These are phyloP conservation scores for Ernsta delagoae DNA, from an alignment of 2,888 invertebrate species.

Conservation along the genomic window DNA sequence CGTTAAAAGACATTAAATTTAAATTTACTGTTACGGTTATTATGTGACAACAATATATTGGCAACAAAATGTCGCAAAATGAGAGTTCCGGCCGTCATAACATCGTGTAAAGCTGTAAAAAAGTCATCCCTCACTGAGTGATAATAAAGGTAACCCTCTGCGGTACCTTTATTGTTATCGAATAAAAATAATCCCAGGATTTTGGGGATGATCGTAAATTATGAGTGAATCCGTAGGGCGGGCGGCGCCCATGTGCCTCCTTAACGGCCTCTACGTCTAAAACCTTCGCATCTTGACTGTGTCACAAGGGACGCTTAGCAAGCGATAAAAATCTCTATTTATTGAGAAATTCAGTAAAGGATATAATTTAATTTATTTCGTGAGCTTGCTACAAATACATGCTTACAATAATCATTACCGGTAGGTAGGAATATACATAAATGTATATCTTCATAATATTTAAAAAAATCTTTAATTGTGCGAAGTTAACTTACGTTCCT, in stretches of 20 bases:
- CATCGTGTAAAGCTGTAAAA: conserved; percentile 79
- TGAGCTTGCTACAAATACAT: neutral
- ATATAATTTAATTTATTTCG: neutral
- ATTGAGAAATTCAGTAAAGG: neutral
- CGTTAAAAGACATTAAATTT: neutral
- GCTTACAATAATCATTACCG: too few species aligned
- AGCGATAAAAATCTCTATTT: conserved; percentile 24
- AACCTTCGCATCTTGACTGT: conserved; percentile 37
- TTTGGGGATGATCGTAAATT: conserved; percentile 84
- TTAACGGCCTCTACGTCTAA: conserved; percentile 42
- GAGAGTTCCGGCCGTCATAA: conserved; percentile 52
- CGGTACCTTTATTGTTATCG: conserved; percentile 83
- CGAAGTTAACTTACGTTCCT: too few species aligned
- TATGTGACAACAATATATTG: conserved; percentile 14
- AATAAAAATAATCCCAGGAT: conserved; percentile 84
- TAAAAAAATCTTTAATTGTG: too few species aligned
- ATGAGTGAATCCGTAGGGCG: conserved; percentile 74
- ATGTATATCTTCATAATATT: neutral
- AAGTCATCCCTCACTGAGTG: conserved; percentile 75
- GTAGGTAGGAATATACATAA: too few species aligned
- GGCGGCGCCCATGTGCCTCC: conserved; percentile 50
- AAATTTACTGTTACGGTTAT: neutral
- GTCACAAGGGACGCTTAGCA: conserved; percentile 17
- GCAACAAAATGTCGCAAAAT: conserved; percentile 18
- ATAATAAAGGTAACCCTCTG: conserved; percentile 83